Evolutionary conservation across 1,140 invertebrate species (phyloP), one percentile per base, ranked within the genome.

Genomic region (Drosophila trapezifrons): DNA sequence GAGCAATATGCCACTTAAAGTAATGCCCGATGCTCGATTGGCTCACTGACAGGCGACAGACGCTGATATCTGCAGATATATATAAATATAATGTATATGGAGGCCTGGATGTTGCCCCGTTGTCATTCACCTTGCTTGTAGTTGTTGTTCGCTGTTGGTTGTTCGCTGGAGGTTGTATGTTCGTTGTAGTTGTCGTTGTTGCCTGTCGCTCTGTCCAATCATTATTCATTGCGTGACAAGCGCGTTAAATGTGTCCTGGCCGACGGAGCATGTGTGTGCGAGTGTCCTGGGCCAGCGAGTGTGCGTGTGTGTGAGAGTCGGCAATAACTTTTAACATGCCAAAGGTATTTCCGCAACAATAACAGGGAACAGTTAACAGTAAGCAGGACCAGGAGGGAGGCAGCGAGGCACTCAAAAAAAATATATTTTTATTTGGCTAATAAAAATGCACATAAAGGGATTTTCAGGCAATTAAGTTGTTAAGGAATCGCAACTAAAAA

Each of bases 181-280:
- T 12, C 60, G 37, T 40, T 63, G 54, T 65, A 47, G 67, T 20
- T 78, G 46, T 29, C 62, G 63, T 66, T 62, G 55, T 69, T 51
- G 47, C 20, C 66, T 71, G 69, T 58, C 69, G 82, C 45, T 66
- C 62, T 72, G 80, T 77, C 76, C 84, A 84, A 89, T 80, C 84
- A 89, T 89, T 89, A 89, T 89, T 89, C 85, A 89, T 90, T 84
- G 84, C 84, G 85, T 89, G 84, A 89, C 84, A 89, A 80, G 80
- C 85, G 73, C 84, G 67, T 83, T 78, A 89, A 89, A 84, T 84
- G 84, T 84, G 73, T 77, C 76, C 63, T 67, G 64, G 38, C 42
- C 35, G 13, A 54, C 35, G 57, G 17, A 40, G 37, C 45, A 27
- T 47, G 65, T 42, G 29, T 46, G 32, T 13, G 63, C 66, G 58